A percentile compares a stretch with the other conserved stretches of the same genome.
Conservation (phyloP, 2,888 invertebrate species). For the Ophraella communa region DNA sequence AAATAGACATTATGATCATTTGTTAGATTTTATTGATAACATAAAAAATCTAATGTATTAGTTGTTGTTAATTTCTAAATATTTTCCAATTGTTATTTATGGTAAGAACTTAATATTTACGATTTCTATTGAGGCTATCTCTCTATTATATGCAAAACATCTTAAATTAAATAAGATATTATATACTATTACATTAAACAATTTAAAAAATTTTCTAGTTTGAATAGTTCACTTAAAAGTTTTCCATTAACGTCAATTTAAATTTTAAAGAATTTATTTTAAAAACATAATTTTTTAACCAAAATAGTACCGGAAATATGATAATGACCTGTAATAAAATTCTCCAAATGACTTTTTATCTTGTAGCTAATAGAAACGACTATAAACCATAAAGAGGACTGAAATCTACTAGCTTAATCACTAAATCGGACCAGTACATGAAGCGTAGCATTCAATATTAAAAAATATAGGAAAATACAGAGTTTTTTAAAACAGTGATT, state of each 20-base stretch:
- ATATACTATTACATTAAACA: background rate
- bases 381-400: conserved; percentile 14
- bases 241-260: conserved; percentile 1
- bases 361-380: conserved; percentile 12
- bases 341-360: conserved; percentile 14
- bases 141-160: background rate
- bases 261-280: conserved; percentile 1
- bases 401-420: conserved; percentile 8
- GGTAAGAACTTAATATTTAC: background rate
- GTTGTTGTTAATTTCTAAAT: conserved; percentile 2
- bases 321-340: conserved; percentile 7
- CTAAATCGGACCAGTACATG: background rate
- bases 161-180: background rate
- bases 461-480: no score
- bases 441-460: no score
- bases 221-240: background rate
- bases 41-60: conserved; percentile 19
- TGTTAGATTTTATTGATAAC: conserved; percentile 19
- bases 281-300: conserved; percentile 2
- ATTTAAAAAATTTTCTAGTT: background rate
- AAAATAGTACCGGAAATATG: conserved; percentile 1
- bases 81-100: background rate
- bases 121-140: background rate
- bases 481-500: no score
- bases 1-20: conserved; percentile 15